phyloP scores from a whole-genome alignment of 2,888 invertebrate species.

The Acleris literana region DNA sequence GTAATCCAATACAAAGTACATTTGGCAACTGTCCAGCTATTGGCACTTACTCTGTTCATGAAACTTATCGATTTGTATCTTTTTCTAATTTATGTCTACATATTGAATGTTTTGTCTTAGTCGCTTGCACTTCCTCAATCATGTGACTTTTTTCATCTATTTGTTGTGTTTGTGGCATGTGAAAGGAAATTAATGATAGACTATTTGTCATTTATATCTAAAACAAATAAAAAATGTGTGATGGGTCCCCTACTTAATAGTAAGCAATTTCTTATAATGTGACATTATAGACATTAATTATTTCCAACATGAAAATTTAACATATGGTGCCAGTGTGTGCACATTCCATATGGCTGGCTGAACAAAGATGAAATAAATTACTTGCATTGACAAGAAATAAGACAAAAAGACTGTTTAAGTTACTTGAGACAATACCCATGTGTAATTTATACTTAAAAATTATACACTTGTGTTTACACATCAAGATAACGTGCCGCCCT shows the following conservation, averaged over 20 bases:
- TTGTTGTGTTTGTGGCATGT: conserved; percentile 28
- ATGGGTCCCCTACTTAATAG: conserved; percentile 23
- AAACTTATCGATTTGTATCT: conserved; percentile 77
- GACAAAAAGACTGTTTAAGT: conserved; percentile 22
- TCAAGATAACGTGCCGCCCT: conserved; percentile 9
- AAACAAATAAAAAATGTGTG: conserved; percentile 22
- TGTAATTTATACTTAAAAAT: conserved; percentile 10
- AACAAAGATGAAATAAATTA: conserved; percentile 21
- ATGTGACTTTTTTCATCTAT: conserved; percentile 40
- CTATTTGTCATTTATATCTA: conserved; percentile 27
- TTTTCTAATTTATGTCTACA: conserved; percentile 62
- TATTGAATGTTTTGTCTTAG: conserved; percentile 36
- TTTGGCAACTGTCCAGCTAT: conserved; percentile 74
- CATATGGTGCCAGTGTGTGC: conserved; percentile 28
- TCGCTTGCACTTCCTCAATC: conserved; percentile 46
- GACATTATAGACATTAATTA: conserved; percentile 32
- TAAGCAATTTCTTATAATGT: conserved; percentile 20
- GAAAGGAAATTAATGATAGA: conserved; percentile 23
- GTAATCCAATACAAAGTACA: conserved; percentile 82
- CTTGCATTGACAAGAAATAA: conserved; percentile 10
- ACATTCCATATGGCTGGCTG: conserved; percentile 22
- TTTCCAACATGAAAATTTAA: conserved; percentile 27
- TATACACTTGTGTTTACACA: conserved; percentile 29
- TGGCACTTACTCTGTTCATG: conserved; percentile 77
- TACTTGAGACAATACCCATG: conserved; percentile 19